Base-by-base conservation (phyloP, 1,140 invertebrate species). In the Parapsyche elsis region DNA sequence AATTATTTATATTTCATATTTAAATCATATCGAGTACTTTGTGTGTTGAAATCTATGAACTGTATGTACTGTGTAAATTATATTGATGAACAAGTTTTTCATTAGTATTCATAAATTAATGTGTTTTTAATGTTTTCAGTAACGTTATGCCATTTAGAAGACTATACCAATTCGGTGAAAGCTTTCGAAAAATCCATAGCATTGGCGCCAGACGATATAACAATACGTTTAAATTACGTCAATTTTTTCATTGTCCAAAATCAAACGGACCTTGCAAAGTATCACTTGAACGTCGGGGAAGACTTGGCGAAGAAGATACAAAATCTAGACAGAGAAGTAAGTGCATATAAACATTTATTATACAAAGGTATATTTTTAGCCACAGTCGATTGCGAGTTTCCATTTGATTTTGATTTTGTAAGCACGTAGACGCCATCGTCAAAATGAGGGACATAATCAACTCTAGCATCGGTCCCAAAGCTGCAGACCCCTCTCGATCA, bases 111-210 rank as follows among this genome's bases (percentile, higher is more conserved):
- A 38, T 7, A 4, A 1, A 38, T 38, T 38, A 4, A 46, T 77
- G 21, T 61, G 1, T 5, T 21, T 61, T 1, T 67, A 12, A 26
- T 9, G 64, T 61, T 81, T 81, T 21, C 71, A 88, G 87, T 84
- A 79, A 83, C 86, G 5, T 70, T 88, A 2, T 71, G 85, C 24
- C 84, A 85, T 59, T 70, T 88, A 21, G 81, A 86, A 24, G 87
- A 88, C 76, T 59, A 78, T 1, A 86, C 86, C 59, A 88, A 87
- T 75, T 85, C 85, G 4, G 26, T 84, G 24, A 84, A 84, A 71
- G 86, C 87, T 9, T 82, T 86, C 19, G 83, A 83, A 71, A 85
- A 85, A 80, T 86, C 86, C 9, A 5, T 84, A 23, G n/a, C 21
- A 16, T 75, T 87, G 19, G 76, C 80, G 9, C 84, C 85, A 12